These are phyloP conservation scores for Drosophila mimetica DNA, from an alignment of 2,888 invertebrate genomes.

Conservation along the genomic window DNA sequence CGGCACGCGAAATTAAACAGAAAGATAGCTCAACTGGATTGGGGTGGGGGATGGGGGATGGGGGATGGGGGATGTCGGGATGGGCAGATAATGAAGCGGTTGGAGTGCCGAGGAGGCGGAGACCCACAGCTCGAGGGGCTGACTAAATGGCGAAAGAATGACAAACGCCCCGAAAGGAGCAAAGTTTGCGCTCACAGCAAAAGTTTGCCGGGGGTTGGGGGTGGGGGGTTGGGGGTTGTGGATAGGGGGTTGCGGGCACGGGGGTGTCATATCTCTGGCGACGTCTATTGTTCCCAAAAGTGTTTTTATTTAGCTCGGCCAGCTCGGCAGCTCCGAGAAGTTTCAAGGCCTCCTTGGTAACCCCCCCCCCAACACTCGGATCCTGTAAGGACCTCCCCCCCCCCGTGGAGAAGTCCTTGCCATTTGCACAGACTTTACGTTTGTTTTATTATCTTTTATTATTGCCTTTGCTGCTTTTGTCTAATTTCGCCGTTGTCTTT, in stretches of 20 bases:
- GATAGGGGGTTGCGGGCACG: background rate
- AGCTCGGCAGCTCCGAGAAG: slow-evolving; percentile 31
- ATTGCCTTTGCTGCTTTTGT: slow-evolving; percentile 59
- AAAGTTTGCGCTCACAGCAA: slow-evolving; percentile 53
- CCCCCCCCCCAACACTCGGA: background rate
- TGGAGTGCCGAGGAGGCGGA: slow-evolving; percentile 9
- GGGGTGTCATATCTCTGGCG: slow-evolving; percentile 39
- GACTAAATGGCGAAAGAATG: slow-evolving; percentile 75
- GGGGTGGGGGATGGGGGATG: background rate
- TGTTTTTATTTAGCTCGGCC: slow-evolving; percentile 69
- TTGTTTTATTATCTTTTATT: slow-evolving; percentile 79
- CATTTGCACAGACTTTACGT: slow-evolving; percentile 63
- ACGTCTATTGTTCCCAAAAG: slow-evolving; percentile 78
- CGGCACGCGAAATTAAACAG: slow-evolving; percentile 70
- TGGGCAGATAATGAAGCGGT: slow-evolving; percentile 56
- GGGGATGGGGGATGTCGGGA: background rate
- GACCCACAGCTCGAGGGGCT: slow-evolving; percentile 43
- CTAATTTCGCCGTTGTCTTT: slow-evolving; percentile 43
- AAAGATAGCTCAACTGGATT: slow-evolving; percentile 12
- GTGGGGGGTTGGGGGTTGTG: background rate
- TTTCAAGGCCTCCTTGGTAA: slow-evolving; percentile 13
- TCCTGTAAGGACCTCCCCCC: slow-evolving; percentile 1
- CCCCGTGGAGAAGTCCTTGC: slow-evolving; percentile 9
- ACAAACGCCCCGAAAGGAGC: slow-evolving; percentile 55
- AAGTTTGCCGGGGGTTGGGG: slow-evolving; percentile 7